phyloP scores from a whole-genome alignment of 2,113 vertebrate species.

The Nycticryphes semicollaris region DNA sequence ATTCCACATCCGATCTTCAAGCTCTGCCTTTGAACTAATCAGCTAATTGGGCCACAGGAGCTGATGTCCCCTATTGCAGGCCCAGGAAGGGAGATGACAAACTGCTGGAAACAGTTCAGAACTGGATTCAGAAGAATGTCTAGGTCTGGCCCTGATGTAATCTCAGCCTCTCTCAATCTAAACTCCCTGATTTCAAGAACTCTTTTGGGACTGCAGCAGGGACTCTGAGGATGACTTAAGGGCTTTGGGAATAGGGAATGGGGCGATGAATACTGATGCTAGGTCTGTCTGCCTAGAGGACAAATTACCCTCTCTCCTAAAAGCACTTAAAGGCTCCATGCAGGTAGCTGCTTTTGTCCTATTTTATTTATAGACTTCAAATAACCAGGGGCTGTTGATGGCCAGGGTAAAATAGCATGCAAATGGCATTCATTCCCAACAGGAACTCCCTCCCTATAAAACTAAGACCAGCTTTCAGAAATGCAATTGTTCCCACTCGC shows the following conservation, averaged over 20 bases:
- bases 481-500: background rate
- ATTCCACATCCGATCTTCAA: background rate
- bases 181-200: background rate
- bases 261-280: background rate
- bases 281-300: background rate
- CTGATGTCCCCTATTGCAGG: background rate
- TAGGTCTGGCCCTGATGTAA: background rate
- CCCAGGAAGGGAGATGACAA: background rate
- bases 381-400: background rate
- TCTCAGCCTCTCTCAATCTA: background rate
- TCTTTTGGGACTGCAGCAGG: background rate
- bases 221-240: background rate
- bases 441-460: background rate
- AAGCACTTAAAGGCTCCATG: constrained; percentile 11
- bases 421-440: constrained; percentile 13
- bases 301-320: background rate
- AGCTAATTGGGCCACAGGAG: background rate
- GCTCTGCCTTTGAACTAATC: background rate
- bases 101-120: background rate
- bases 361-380: constrained; percentile 52
- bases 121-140: background rate
- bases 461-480: constrained; percentile 9
- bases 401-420: background rate
- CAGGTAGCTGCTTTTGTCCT: constrained; percentile 44
- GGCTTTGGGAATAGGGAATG: background rate